phyloP scores from a whole-genome alignment of 2,888 invertebrate genomes.

The Epinotia ramella region DNA sequence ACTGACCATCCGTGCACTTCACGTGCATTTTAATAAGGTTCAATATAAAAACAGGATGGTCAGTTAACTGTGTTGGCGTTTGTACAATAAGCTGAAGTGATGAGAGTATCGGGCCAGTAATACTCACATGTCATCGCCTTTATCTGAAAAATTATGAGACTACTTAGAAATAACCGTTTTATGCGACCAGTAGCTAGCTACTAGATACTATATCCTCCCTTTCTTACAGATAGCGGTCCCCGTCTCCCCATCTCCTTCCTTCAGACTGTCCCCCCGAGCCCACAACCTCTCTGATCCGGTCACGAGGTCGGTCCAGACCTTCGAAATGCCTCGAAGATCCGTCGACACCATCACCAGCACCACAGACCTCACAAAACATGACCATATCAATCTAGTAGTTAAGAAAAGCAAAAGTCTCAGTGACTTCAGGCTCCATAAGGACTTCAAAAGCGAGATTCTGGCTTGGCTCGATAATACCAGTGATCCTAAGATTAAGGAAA shows the following conservation, averaged over 20 bases:
- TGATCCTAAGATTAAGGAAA: slow-evolving; percentile 48
- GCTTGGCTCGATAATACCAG: slow-evolving; percentile 54
- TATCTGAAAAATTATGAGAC: too few relatives aligned
- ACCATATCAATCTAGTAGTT: slow-evolving; percentile 40
- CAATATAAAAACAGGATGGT: too few relatives aligned
- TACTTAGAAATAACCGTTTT: too few relatives aligned
- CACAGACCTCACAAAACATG: slow-evolving; percentile 48
- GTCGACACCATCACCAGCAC: slow-evolving; percentile 59
- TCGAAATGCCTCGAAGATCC: slow-evolving; percentile 52
- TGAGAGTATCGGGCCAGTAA: too few relatives aligned
- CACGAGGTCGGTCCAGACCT: slow-evolving; percentile 54
- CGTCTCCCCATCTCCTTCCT: slow-evolving; percentile 53
- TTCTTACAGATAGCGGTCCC: slow-evolving; percentile 69
- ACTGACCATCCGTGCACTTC: too few relatives aligned
- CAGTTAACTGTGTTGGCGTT: too few relatives aligned
- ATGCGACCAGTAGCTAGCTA: too few relatives aligned
- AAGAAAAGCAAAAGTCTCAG: slow-evolving; percentile 63
- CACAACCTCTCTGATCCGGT: not conserved
- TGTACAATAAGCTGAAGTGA: too few relatives aligned
- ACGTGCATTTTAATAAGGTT: too few relatives aligned
- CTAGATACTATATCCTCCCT: not conserved
- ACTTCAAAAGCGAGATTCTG: slow-evolving; percentile 53
- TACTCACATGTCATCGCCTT: too few relatives aligned
- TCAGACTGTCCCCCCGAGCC: slow-evolving; percentile 36
- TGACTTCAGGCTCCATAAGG: slow-evolving; percentile 52